Evolutionary conservation across 2,113 vertebrate species (phyloP), one percentile per base, ranked within the genome.

Genomic region (Nannospalax galili): DNA sequence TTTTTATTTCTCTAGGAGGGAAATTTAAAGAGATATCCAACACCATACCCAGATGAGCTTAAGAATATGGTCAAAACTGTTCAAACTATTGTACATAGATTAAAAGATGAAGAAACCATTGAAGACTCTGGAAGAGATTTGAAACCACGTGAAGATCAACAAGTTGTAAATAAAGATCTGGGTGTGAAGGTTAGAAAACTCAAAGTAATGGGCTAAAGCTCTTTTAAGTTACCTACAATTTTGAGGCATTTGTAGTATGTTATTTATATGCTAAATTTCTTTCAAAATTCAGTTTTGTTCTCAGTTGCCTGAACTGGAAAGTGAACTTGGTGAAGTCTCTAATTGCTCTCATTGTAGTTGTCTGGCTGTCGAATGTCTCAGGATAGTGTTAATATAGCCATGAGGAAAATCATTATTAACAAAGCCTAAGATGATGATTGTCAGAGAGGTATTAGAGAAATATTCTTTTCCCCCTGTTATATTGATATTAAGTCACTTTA

Each of bases 1-100:
- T 97, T 93, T 2, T 96, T 96, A 65, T 96, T 93, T 93, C 14
- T 73, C 15, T 95, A 99, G 99, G 99, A 99, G 97, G 99, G 99
- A 42, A 99, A 99, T 98, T 98, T 99, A 98, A 99, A 99, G 98
- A 99, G 99, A 69, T 99, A 99, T 48, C 99, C 99, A 37, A 99
- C 99, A 15, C 99, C 99, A 0, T 99, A 99, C 96, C 99, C 99
- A 35, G 99, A 99, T 89, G 99, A 99, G 97, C 98, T 99, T 98
- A 99, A 99, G 98, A 99, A 99, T 98, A 99, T 99, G 99, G 99
- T 99, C 86, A 99, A 99, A 98, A 99, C 99, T 1, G 99, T 99
- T 72, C 99, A 99, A 98, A 99, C 99, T 7, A 99, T 99, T 97
- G 99, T 99, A 73, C 99, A 99, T 88, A 98, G 99, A 96, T 98